phyloP scores from a whole-genome alignment of 92 coral and sea anemone genomes.

The Chrysogorgia sp. region DNA sequence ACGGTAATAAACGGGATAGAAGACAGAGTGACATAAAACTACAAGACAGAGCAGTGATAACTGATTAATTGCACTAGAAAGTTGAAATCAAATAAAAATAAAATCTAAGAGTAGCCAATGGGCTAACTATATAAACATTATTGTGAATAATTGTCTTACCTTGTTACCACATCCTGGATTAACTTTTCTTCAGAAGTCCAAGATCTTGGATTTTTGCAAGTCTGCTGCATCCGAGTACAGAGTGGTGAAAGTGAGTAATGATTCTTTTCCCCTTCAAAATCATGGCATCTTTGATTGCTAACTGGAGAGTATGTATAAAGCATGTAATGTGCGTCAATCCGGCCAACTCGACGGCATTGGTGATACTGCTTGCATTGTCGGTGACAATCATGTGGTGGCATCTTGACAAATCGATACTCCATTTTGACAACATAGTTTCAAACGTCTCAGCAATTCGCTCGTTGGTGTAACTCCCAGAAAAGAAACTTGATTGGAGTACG shows the following conservation, averaged over 20 bases:
- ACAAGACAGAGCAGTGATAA: too few species aligned
- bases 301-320: neutral
- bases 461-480: constrained; percentile 8
- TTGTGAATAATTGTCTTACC: constrained; percentile 14
- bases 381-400: constrained; percentile 2
- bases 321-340: constrained; percentile 5
- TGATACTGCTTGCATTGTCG: neutral
- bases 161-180: constrained; percentile 29
- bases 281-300: neutral
- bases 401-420: neutral
- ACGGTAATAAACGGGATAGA: neutral
- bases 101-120: too few species aligned
- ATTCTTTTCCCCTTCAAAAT: constrained; percentile 2
- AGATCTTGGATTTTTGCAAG: constrained; percentile 30
- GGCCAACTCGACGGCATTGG: neutral
- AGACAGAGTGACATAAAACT: too few species aligned
- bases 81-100: too few species aligned
- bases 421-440: neutral
- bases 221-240: constrained; percentile 19
- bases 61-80: too few species aligned
- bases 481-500: constrained; percentile 37
- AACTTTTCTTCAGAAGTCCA: constrained; percentile 34
- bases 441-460: neutral
- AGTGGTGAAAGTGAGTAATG: neutral
- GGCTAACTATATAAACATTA: too few species aligned